These are phyloP conservation scores for Drosophila kurseongensis DNA, from an alignment of 1,140 invertebrate genomes.

Conservation along the genomic window DNA sequence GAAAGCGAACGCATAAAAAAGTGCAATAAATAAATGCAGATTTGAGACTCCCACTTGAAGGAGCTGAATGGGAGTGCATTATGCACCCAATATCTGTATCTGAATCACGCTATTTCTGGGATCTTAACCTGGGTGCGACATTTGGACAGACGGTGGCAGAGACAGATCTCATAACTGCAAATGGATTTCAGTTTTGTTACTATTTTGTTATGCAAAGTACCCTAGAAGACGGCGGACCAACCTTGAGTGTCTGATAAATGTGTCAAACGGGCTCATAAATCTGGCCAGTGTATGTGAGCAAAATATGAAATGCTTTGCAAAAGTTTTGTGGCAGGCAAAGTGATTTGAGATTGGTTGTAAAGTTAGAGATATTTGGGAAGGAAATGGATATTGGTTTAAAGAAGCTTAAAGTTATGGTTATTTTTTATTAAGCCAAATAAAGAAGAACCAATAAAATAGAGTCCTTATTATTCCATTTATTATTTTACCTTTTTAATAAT, in stretches of 20 bases:
- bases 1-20: constrained; percentile 7
- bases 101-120: constrained; percentile 38
- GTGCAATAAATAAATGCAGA: constrained; percentile 25
- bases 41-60: constrained; percentile 17
- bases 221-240: constrained; percentile 25
- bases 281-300: constrained; percentile 10
- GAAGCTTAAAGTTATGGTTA: neutral
- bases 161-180: constrained; percentile 37
- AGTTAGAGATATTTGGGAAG: neutral
- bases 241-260: constrained; percentile 44
- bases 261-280: constrained; percentile 45
- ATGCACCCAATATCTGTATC: constrained; percentile 13
- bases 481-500: no score
- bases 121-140: constrained; percentile 32
- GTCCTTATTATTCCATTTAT: no score
- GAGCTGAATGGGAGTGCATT: constrained; percentile 36
- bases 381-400: neutral
- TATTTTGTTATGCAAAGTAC: constrained; percentile 45
- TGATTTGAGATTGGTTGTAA: constrained; percentile 6
- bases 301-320: constrained; percentile 38
- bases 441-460: no score
- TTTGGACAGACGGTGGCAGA: constrained; percentile 29
- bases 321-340: constrained; percentile 12
- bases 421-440: no score
- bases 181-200: constrained; percentile 31